A percentile compares a stretch with the other conserved stretches of the same genome.
phyloP scores from a whole-genome alignment of 2,113 vertebrate genomes.

The Corvus hawaiiensis region DNA sequence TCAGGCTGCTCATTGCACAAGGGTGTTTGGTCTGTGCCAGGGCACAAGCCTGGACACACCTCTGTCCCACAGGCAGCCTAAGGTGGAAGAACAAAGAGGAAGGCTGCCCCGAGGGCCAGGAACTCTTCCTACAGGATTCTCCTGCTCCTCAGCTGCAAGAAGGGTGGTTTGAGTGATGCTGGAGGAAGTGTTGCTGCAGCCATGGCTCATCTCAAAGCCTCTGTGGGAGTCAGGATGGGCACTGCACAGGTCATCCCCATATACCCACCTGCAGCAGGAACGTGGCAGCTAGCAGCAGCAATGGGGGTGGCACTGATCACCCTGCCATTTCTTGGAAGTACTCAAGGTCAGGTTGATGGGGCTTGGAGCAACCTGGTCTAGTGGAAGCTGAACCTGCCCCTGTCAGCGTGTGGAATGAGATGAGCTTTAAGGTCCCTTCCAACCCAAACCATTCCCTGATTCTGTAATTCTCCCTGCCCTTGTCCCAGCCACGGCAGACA shows the following conservation, averaged over 20 bases:
- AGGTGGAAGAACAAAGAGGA: not conserved
- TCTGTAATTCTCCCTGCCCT: not conserved
- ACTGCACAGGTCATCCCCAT: not conserved
- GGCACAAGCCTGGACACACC: not conserved
- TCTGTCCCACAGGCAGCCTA: not conserved
- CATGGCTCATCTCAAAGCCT: not conserved
- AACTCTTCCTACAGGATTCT: not conserved
- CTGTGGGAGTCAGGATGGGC: not conserved
- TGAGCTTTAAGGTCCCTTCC: not conserved
- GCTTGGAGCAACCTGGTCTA: not conserved
- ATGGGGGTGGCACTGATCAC: not conserved
- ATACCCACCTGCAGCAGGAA: not conserved
- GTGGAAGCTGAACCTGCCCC: not conserved
- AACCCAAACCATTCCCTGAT: not conserved
- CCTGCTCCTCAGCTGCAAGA: not conserved
- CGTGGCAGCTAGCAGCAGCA: not conserved
- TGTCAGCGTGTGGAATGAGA: not conserved
- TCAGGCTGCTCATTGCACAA: not conserved
- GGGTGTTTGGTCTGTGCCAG: not conserved
- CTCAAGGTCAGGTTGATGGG: not conserved
- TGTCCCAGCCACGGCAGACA: not conserved
- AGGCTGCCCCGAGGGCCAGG: rapidly evolving
- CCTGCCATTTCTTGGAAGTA: not conserved
- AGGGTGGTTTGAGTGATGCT: not conserved
- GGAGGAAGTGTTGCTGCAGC: not conserved